phyloP scores from a whole-genome alignment of 2,888 invertebrate genomes.

The Petrolisthes manimaculis region DNA sequence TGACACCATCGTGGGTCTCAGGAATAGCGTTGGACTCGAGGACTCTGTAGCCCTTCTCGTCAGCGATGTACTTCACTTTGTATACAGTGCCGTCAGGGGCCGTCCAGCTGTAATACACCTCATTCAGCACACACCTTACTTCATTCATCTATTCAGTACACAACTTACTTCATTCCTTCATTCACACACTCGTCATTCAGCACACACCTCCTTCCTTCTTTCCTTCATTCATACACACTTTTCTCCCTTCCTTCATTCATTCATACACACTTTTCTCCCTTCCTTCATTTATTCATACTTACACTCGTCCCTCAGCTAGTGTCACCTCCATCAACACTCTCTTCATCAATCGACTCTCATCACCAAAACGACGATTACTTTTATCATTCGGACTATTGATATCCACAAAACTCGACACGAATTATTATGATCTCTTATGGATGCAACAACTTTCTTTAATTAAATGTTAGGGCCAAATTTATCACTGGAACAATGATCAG shows the following conservation, averaged over 20 bases:
- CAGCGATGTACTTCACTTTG: conserved; percentile 40
- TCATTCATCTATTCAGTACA: background rate
- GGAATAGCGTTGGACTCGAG: conserved; percentile 38
- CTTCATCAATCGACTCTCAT: too few species aligned
- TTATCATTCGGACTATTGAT: too few species aligned
- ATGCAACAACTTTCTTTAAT: too few species aligned
- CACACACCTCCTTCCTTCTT: background rate
- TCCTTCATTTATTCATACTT: conserved; percentile 6
- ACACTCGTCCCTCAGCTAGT: too few species aligned
- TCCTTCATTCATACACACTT: background rate
- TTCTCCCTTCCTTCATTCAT: conserved; percentile 1
- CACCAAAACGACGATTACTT: too few species aligned
- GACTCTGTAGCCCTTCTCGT: conserved; percentile 42
- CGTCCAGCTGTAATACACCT: conserved; percentile 32
- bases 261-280: conserved; percentile 2
- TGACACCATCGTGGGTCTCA: conserved; percentile 17
- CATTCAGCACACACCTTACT: background rate
- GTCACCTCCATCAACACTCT: too few species aligned
- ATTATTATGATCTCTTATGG: too few species aligned
- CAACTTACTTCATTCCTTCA: background rate
- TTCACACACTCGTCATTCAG: background rate
- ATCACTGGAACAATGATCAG: too few species aligned
- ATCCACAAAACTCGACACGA: too few species aligned
- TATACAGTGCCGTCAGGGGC: conserved; percentile 34
- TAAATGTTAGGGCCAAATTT: too few species aligned